phyloP scores from a whole-genome alignment of 2,797 vertebrate genomes.

The Anguilla megastoma region DNA sequence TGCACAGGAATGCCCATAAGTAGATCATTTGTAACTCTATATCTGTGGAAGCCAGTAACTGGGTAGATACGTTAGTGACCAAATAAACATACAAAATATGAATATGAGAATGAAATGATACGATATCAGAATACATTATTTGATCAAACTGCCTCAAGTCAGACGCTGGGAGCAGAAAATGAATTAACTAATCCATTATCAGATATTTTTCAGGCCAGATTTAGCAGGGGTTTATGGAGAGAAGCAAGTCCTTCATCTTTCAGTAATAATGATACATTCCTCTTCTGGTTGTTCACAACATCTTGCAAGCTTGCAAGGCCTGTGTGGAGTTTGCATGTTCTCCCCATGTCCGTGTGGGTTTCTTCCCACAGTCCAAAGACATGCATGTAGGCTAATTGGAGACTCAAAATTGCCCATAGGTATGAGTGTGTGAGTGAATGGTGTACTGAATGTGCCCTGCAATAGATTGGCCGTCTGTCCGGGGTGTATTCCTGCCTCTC shows the following conservation, averaged over 20 bases:
- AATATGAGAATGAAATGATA: neutral
- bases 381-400: too few species aligned
- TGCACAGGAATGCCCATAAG: neutral
- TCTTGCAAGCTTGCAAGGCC: too few species aligned
- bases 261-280: neutral
- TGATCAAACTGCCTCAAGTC: neutral
- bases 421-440: too few species aligned
- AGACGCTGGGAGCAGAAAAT: neutral
- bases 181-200: neutral
- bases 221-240: neutral
- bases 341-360: too few species aligned
- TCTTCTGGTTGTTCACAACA: neutral
- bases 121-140: constrained; percentile 2
- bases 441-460: too few species aligned
- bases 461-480: too few species aligned
- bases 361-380: too few species aligned
- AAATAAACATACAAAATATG: neutral
- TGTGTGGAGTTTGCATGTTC: too few species aligned
- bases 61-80: neutral
- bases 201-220: too few species aligned
- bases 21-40: constrained; percentile 11
- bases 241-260: neutral
- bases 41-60: neutral
- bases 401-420: too few species aligned
- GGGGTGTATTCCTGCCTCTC: too few species aligned